Conservation (phyloP, 2,888 invertebrate species). For the Campaea margaritaria region DNA sequence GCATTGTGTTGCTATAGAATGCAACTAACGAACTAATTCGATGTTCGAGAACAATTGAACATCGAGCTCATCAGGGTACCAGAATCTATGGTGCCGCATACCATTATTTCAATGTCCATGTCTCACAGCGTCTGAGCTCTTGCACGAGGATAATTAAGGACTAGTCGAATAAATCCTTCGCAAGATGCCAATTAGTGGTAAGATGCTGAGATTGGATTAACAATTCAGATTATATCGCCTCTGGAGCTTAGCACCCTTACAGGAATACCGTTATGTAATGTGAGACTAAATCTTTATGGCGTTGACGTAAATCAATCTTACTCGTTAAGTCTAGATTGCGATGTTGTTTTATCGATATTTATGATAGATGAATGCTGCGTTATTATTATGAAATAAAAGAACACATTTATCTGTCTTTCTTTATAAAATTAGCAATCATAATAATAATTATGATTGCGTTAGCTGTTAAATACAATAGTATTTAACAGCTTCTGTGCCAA, state of each 20-base stretch:
- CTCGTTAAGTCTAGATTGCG: too few relatives aligned
- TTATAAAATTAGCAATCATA: too few relatives aligned
- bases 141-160: constrained; percentile 41
- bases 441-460: too few relatives aligned
- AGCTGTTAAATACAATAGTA: too few relatives aligned
- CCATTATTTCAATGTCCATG: constrained; percentile 36
- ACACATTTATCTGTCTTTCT: too few relatives aligned
- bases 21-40: too few relatives aligned
- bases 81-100: constrained; percentile 18
- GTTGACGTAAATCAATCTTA: neutral
- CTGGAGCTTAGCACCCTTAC: constrained; percentile 43
- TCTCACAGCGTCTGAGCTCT: constrained; percentile 25
- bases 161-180: constrained; percentile 67
- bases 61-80: constrained; percentile 3
- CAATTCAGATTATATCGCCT: constrained; percentile 76
- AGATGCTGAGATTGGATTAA: constrained; percentile 70
- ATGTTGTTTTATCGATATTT: too few relatives aligned
- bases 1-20: too few relatives aligned
- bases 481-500: too few relatives aligned
- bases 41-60: neutral
- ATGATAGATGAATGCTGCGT: too few relatives aligned
- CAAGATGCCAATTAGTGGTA: constrained; percentile 71
- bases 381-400: too few relatives aligned
- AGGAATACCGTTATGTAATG: constrained; percentile 13
- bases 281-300: constrained; percentile 2